A percentile compares a stretch with the other conserved stretches of the same genome.
Conservation (phyloP, 2,797 vertebrate species). For the Ibycter americanus region DNA sequence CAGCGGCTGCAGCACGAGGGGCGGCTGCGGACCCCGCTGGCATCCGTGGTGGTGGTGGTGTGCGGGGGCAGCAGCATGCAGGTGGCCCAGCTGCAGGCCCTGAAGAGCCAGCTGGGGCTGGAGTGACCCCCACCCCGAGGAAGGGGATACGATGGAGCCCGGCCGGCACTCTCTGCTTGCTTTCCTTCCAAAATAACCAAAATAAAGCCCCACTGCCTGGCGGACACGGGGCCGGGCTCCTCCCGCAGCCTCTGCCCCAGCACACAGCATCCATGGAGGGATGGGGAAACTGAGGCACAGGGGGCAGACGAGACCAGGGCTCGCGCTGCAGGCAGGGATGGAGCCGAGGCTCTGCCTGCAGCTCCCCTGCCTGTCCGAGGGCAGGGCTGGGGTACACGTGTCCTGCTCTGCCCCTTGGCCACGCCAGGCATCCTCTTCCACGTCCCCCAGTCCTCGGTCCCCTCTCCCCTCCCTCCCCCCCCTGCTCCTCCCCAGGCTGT, state of each 20-base stretch:
- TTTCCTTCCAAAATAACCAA: accelerated
- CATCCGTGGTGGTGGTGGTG: slow-evolving; percentile 84
- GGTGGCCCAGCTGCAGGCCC: slow-evolving; percentile 73
- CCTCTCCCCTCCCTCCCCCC: too few relatives aligned
- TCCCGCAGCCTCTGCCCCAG: background rate
- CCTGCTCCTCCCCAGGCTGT: background rate
- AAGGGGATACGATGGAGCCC: accelerated
- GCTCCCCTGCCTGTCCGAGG: background rate
- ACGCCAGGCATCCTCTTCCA: accelerated
- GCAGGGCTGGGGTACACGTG: accelerated
- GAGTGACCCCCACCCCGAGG: background rate
- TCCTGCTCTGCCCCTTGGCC: background rate
- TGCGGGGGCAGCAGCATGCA: slow-evolving; percentile 88
- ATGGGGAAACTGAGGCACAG: background rate
- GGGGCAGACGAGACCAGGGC: accelerated
- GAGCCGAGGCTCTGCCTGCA: background rate
- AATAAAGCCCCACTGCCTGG: background rate
- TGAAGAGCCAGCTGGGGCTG: slow-evolving; percentile 82
- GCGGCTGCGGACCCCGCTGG: slow-evolving; percentile 69
- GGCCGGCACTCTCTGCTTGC: accelerated
- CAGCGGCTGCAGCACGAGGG: slow-evolving; percentile 80
- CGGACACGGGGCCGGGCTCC: accelerated
- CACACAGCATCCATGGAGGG: accelerated
- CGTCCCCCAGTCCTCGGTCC: accelerated
- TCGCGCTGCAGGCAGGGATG: background rate